Base-by-base conservation (phyloP, 1,140 invertebrate genomes). In the Mercenaria mercenaria region DNA sequence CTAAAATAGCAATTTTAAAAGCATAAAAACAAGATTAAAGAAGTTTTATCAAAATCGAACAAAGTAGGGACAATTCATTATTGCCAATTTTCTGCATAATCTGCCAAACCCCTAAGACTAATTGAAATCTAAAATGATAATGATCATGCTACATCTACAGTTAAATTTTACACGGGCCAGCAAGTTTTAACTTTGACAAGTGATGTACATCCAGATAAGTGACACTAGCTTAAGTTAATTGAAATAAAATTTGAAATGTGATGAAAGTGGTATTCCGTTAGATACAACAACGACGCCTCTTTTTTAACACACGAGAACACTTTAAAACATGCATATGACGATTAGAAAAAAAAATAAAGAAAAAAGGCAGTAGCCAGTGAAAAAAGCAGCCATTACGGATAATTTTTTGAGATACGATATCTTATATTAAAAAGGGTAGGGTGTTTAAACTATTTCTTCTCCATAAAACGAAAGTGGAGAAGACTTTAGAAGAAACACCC, bases 81-180 rank as follows among this genome's bases (percentile, higher is more conserved):
- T 50, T 18, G 43, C n/a, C 43, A 79, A 79, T 79, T 56, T 79
- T 79, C 76, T 56, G 50, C 76, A 56, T 79, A 52, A 79, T 79
- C 76, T 79, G 76, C 18, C 76, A 79, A 79, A 34, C 43, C 43
- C 26, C 11, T 79, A 15, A 37, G n/a, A 34, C 50, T 52, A 59
- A 79, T 79, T 79, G 47, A 79, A 52, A 79, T 52, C 29, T n/a
- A 79, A n/a, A 79, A 37, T 52, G 76, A 56, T 79, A 79, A 79
- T 50, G 1, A 79, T 79, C 76, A 4, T 3, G 10, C 26, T 26
- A 34, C 34, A 8, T 56, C 47, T 52, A 79, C 29, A 32, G 50
- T 56, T 52, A 29, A 79, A 50, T 59, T 79, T 37, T 79, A 41
- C 34, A 79, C 50, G 76, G 47, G 18, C 26, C 43, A 52, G 1